Evolutionary conservation across 2,113 vertebrate genomes (phyloP).

Genomic region (Clarias magur): DNA sequence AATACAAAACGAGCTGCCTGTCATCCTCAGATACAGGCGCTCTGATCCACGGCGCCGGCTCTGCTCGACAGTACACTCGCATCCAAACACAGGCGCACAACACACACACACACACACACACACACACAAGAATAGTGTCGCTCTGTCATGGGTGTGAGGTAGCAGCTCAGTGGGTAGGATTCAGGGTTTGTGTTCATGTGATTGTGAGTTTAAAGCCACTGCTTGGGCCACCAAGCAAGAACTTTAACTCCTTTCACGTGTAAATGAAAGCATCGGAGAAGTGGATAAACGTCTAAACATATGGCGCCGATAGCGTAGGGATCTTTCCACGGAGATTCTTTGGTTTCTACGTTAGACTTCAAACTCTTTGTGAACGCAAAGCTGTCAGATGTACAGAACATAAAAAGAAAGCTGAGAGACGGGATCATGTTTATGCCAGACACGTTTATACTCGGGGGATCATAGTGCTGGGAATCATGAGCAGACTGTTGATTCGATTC

Average conservation of each 20-base stretch:
- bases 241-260: background rate
- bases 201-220: background rate
- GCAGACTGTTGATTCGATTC: too few relatives aligned
- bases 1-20: constrained; percentile 46
- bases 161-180: background rate
- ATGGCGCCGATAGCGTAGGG: background rate
- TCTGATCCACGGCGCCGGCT: constrained; percentile 33
- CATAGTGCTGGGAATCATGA: too few relatives aligned
- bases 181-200: background rate
- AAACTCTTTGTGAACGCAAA: background rate
- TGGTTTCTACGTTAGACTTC: background rate
- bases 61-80: constrained; percentile 14
- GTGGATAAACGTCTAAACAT: background rate
- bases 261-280: background rate
- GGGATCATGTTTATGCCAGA: too few relatives aligned
- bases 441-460: too few relatives aligned
- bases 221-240: background rate
- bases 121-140: background rate
- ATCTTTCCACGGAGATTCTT: background rate
- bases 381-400: background rate
- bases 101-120: background rate
- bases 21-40: constrained; percentile 58
- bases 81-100: background rate
- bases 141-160: background rate
- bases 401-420: background rate